Evolutionary conservation across 1,140 invertebrate genomes (phyloP), one percentile per base, ranked within the genome.

Genomic region (Sitophilus oryzae): DNA sequence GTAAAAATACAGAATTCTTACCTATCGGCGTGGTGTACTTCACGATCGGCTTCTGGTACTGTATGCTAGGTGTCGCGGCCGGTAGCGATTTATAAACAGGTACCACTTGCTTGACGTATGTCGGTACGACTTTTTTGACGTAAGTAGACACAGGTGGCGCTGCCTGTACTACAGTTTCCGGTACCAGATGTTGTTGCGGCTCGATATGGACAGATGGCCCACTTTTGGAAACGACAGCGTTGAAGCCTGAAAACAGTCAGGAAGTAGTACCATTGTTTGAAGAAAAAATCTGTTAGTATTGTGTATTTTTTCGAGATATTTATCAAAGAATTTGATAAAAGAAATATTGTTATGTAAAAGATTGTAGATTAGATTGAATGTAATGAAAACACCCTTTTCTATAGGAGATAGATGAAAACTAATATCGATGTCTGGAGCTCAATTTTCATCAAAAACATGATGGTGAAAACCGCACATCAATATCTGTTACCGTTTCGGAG

Each of bases 161-260:
- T 36, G 30, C 15, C 11, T 5, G 25, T 14, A 45, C 25, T 0
- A 23, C 20, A 11, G n/a, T 19, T 23, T 53, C 42, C 9, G 47
- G 52, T 10, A 30, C 16, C 19, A 56, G 30, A 21, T 43, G 46
- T 19, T 56, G 54, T 30, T 56, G 16, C n/a, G 54, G 54, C 30
- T 56, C 54, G 3, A 38, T 41, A 25, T 56, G 54, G 5, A 56
- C 54, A 43, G 38, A 47, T 35, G 54, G 54, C 16, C 46, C 54
- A 18, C 46, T 56, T 20, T 56, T 56, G 6, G 54, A 56, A 20
- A 56, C 54, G n/a, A 56, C 54, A 4, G 54, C 54, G 30, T 56
- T 56, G 37, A 56, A 56, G 20, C 52, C 52, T 54, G 15, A 34
- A 51, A 30, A 6, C 5, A 30, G 25, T 30, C 11, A 5, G 5